These are phyloP conservation scores for Peromyscus melanophrys DNA, from an alignment of 2,797 vertebrate genomes.

Conservation along the genomic window DNA sequence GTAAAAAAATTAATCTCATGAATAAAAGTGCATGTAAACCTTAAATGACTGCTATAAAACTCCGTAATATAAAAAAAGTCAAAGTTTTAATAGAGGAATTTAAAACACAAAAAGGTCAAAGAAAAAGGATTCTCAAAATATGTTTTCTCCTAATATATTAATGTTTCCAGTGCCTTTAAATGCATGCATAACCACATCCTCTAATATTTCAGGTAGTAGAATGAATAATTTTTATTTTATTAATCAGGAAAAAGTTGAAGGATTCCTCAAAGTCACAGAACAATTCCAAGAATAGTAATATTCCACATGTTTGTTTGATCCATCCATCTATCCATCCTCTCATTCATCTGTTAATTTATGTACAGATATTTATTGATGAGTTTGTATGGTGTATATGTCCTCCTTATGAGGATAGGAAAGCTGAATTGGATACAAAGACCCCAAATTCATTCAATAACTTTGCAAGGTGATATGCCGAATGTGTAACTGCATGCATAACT, in stretches of 20 bases:
- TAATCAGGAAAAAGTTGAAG: neutral
- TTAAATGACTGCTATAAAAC: constrained; percentile 72
- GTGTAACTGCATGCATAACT: neutral
- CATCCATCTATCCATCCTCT: neutral
- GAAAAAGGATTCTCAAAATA: neutral
- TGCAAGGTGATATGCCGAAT: neutral
- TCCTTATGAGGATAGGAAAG: neutral
- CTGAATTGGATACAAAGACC: neutral
- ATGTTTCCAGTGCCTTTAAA: constrained; percentile 39
- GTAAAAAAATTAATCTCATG: constrained; percentile 67
- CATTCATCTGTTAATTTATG: neutral
- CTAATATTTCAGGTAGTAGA: neutral
- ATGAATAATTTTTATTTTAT: constrained; percentile 26
- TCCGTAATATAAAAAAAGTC: constrained; percentile 35
- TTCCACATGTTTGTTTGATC: neutral
- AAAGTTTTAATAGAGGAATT: constrained; percentile 62
- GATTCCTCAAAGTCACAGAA: constrained; percentile 19
- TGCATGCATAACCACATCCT: constrained; percentile 1
- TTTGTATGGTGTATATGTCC: neutral
- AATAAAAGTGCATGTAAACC: constrained; percentile 72
- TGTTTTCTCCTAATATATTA: constrained; percentile 24
- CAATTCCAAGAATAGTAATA: neutral
- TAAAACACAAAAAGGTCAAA: constrained; percentile 52
- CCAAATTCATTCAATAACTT: neutral
- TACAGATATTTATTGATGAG: neutral